phyloP scores from a whole-genome alignment of 2,888 invertebrate genomes.

The Digitonthophagus gazella region DNA sequence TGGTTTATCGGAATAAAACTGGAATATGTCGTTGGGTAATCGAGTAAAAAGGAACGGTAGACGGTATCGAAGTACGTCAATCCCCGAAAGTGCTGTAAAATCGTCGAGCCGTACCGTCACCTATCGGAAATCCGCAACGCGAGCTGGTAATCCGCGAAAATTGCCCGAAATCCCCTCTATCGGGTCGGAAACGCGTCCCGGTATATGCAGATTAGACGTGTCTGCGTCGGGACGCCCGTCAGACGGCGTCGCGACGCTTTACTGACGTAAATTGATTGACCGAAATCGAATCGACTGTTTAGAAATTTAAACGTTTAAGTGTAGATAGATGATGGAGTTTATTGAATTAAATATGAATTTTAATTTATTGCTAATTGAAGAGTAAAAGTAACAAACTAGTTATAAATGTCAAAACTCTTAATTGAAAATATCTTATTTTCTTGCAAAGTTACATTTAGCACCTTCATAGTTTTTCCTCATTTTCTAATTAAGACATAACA shows the following conservation, averaged over 20 bases:
- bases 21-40: neutral
- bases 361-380: no score
- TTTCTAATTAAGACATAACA: no score
- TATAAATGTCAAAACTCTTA: no score
- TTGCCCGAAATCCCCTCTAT: conserved; percentile 41
- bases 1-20: neutral
- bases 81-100: neutral
- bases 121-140: conserved; percentile 36
- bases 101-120: neutral
- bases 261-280: neutral
- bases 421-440: no score
- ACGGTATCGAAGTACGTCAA: neutral
- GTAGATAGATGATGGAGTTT: neutral
- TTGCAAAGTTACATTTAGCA: no score
- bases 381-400: no score
- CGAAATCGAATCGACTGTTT: neutral
- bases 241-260: neutral
- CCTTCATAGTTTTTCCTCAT: no score
- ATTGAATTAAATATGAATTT: neutral
- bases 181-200: conserved; percentile 36
- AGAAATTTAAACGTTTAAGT: no score
- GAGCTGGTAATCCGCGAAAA: conserved; percentile 42
- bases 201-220: neutral
- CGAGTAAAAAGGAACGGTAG: neutral
- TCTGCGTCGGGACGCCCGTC: neutral